A percentile compares a stretch with the other conserved stretches of the same genome.
Conservation (phyloP, 2,888 invertebrate genomes). For the Polydrusus pterygomalis region DNA sequence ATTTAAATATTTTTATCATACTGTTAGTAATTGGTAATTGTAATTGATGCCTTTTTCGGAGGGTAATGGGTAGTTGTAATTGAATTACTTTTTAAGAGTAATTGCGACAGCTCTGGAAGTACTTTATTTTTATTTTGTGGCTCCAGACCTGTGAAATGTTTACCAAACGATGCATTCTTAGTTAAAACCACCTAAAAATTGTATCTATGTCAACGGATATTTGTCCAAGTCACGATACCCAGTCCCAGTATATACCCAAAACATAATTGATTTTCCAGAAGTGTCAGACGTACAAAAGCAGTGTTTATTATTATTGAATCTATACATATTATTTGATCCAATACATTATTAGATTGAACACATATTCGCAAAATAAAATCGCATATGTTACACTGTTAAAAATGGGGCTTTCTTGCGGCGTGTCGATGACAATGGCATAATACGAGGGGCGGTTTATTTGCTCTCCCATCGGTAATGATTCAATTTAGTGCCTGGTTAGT, state of each 20-base stretch:
- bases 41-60: too few species aligned
- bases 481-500: conserved; percentile 72
- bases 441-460: conserved; percentile 72
- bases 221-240: too few species aligned
- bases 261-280: conserved; percentile 28
- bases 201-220: too few species aligned
- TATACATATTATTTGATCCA: conserved; percentile 43
- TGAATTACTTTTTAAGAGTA: too few species aligned
- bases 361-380: conserved; percentile 57
- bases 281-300: conserved; percentile 48
- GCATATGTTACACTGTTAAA: conserved; percentile 61
- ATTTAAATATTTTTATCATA: too few species aligned
- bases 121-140: too few species aligned
- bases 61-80: too few species aligned
- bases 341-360: conserved; percentile 50
- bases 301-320: conserved; percentile 58
- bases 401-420: conserved; percentile 64
- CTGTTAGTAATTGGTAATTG: too few species aligned
- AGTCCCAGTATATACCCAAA: neutral
- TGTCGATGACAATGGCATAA: conserved; percentile 66
- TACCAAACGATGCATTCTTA: too few species aligned
- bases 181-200: neutral
- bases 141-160: too few species aligned
- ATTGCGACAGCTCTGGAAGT: too few species aligned
- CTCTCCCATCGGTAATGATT: conserved; percentile 71